Conservation (phyloP, 1,140 invertebrate species). For the Chionoecetes opilio region DNA sequence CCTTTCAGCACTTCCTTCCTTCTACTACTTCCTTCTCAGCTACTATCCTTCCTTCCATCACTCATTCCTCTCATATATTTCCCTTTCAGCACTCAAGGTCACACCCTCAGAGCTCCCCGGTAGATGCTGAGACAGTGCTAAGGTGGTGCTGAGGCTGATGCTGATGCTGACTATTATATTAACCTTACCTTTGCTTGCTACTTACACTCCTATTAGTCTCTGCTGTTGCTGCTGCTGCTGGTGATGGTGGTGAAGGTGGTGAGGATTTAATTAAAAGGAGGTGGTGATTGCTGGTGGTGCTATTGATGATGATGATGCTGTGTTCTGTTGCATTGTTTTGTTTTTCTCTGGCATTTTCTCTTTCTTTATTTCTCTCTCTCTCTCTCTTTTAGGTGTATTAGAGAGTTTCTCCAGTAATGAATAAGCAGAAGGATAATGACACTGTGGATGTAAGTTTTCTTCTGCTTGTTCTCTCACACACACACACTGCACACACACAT, state of each 20-base stretch:
- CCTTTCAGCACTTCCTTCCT: too few relatives aligned
- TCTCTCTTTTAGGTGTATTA: conserved; percentile 20
- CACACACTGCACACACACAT: neutral
- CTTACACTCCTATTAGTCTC: neutral
- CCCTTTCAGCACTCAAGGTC: neutral
- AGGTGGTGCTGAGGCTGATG: neutral
- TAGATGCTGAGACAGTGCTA: neutral
- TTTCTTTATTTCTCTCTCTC: neutral
- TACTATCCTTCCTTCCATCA: neutral
- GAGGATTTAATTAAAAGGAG: neutral
- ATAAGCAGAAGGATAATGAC: neutral
- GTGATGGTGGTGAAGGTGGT: neutral
- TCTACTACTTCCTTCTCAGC: too few relatives aligned
- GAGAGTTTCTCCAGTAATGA: neutral
- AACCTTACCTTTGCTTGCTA: neutral
- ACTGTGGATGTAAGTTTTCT: neutral
- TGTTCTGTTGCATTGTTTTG: too few relatives aligned
- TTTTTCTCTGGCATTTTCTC: neutral
- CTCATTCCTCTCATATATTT: neutral
- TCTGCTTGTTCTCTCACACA: neutral
- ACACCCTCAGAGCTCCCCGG: neutral
- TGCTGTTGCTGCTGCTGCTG: neutral
- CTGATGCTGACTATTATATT: neutral
- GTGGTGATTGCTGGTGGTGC: neutral
- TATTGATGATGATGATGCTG: neutral